Evolutionary conservation across 2,113 vertebrate genomes (phyloP), one percentile per base, ranked within the genome.

Genomic region (Saguinus midas): DNA sequence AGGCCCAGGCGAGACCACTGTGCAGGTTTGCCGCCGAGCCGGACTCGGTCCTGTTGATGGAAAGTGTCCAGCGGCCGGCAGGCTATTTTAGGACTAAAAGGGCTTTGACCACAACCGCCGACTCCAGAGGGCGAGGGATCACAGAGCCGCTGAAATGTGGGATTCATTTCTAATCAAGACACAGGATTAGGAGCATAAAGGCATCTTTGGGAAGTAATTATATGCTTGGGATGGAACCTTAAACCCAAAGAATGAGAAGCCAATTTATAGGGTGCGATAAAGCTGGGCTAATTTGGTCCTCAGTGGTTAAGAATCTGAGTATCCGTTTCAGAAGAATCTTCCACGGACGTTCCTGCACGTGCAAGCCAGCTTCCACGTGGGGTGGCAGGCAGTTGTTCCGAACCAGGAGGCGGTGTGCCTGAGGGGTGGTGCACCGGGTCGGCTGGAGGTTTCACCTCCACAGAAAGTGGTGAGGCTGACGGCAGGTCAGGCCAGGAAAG

Each of bases 21-120:
- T 37, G 45, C 76, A 18, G 35, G 70, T 68, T 50, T 32, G 58
- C 52, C 66, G 10, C 66, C 18, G 9, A 79, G 10, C 66, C 18
- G 11, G 55, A 23, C 13, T 10, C 12, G 7, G 27, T 58, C 76
- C 61, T 0, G 0, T 14, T 29, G 91, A 73, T 0, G 0, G n/a
- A 23, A 13, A 75, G 50, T 37, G 25, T n/a, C 85, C 3, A 25
- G 29, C 23, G 82, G 76, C 29, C 16, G 3, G 43, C 8, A 32
- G n/a, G 66, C 75, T 97, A 85, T 88, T 95, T 96, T 16, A 43
- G 89, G 95, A 96, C 88, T 4, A 11, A 25, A 91, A 40, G 50
- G 89, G 61, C 92, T 97, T 55, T 76, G 0, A 23, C 57, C 58
- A 1, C 84, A 95, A 87, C 72, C 84, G 61, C 93, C 75, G 17